Evolutionary conservation across 2,797 vertebrate genomes (phyloP).

Genomic region (Dryobates pubescens): DNA sequence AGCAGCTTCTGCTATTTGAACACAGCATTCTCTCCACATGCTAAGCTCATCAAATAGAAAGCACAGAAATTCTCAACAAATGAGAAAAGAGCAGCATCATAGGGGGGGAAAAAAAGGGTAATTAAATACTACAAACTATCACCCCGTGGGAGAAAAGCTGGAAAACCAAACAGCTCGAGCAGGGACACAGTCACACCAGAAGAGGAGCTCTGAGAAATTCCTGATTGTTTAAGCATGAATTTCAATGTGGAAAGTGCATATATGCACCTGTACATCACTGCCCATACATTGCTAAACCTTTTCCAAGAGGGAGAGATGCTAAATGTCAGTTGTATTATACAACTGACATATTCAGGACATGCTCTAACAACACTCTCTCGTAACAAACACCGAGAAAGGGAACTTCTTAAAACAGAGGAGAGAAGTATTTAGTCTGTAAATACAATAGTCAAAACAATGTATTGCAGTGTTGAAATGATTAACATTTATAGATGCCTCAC

Average conservation of each 20-base stretch:
- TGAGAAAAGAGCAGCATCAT: not conserved
- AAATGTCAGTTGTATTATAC: conserved; percentile 1
- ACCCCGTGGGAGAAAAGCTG: not conserved
- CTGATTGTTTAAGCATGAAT: not conserved
- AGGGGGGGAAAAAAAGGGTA: not conserved
- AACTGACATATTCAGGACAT: not conserved
- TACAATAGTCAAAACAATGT: not conserved
- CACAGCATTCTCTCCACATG: not conserved
- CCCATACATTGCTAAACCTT: not conserved
- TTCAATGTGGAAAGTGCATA: not conserved
- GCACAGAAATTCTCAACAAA: not conserved
- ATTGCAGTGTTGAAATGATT: not conserved
- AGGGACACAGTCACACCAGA: not conserved
- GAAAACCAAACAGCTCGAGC: not conserved
- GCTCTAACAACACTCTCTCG: not conserved
- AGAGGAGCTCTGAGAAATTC: not conserved
- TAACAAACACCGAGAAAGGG: not conserved
- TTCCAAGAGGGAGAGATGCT: not conserved
- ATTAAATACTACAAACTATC: not conserved
- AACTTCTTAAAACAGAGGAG: not conserved
- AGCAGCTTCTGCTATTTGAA: not conserved
- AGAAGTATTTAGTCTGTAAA: not conserved
- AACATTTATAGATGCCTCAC: not conserved
- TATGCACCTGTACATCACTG: not conserved
- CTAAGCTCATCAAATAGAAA: not conserved